These are phyloP conservation scores for Girardinichthys multiradiatus DNA, from an alignment of 2,113 vertebrate species.

Conservation along the genomic window DNA sequence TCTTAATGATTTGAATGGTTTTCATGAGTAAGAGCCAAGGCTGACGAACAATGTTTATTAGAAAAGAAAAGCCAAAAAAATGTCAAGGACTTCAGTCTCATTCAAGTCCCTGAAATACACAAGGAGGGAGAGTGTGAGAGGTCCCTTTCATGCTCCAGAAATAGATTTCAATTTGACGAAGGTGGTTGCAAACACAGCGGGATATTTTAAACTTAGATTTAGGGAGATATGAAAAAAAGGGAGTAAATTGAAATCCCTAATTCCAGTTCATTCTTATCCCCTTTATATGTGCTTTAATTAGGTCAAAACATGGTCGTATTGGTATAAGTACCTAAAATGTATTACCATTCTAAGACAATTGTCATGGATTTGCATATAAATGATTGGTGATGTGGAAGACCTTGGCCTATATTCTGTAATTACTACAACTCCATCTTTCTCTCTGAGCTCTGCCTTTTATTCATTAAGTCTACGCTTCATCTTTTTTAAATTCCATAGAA, in stretches of 20 bases:
- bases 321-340: constrained; percentile 48
- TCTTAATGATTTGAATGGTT: constrained; percentile 48
- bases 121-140: constrained; percentile 8
- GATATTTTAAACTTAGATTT: constrained; percentile 15
- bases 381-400: constrained; percentile 50
- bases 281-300: constrained; percentile 42
- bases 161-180: constrained; percentile 51
- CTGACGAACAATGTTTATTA: constrained; percentile 42
- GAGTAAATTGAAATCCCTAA: constrained; percentile 50
- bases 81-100: constrained; percentile 62
- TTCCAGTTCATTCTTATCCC: constrained; percentile 36
- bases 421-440: constrained; percentile 56
- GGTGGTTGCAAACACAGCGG: constrained; percentile 24
- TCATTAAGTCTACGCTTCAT: constrained; percentile 18
- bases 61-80: constrained; percentile 48
- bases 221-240: constrained; percentile 4
- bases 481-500: constrained; percentile 26
- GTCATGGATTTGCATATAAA: constrained; percentile 61
- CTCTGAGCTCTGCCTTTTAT: constrained; percentile 44
- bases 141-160: constrained; percentile 35
- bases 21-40: constrained; percentile 24
- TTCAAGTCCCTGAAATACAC: constrained; percentile 27
- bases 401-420: constrained; percentile 65
- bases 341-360: constrained; percentile 54
- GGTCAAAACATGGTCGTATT: constrained; percentile 47